A percentile compares a stretch with the other conserved stretches of the same genome.
Conservation (phyloP, 2,888 invertebrate species). For the Pseudeuparius sepicola region DNA sequence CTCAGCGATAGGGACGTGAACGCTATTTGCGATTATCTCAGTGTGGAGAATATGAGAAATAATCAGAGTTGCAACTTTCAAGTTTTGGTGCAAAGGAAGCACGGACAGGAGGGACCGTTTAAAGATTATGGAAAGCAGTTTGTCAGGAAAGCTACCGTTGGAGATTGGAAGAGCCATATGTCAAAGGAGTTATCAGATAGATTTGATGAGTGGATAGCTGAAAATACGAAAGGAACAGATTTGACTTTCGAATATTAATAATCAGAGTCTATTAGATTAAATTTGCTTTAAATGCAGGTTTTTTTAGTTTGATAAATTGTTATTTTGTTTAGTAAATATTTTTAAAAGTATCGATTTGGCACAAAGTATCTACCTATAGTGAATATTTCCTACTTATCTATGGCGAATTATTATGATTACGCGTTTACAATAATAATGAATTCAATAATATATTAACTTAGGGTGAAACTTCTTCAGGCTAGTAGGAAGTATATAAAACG, state of each 20-base stretch:
- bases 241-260: conserved; percentile 26
- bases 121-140: conserved; percentile 32
- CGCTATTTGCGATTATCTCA: conserved; percentile 30
- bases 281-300: too few relatives aligned
- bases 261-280: too few relatives aligned
- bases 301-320: too few relatives aligned
- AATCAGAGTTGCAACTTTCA: conserved; percentile 50
- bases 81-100: conserved; percentile 30
- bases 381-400: too few relatives aligned
- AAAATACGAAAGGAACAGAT: conserved; percentile 53
- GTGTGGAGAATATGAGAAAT: conserved; percentile 43
- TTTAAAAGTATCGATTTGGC: too few relatives aligned
- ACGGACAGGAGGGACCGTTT: conserved; percentile 26
- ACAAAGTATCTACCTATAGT: too few relatives aligned
- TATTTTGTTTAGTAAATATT: too few relatives aligned
- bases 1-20: conserved; percentile 57
- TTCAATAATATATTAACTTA: too few relatives aligned
- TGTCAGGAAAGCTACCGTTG: conserved; percentile 42
- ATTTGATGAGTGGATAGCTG: conserved; percentile 65
- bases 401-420: too few relatives aligned
- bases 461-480: too few relatives aligned
- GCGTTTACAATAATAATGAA: too few relatives aligned
- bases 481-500: too few relatives aligned
- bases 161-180: conserved; percentile 48
- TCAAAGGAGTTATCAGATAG: conserved; percentile 56